These are phyloP conservation scores for Baryphthengus martii DNA, from an alignment of 2,113 vertebrate genomes.

Conservation along the genomic window DNA sequence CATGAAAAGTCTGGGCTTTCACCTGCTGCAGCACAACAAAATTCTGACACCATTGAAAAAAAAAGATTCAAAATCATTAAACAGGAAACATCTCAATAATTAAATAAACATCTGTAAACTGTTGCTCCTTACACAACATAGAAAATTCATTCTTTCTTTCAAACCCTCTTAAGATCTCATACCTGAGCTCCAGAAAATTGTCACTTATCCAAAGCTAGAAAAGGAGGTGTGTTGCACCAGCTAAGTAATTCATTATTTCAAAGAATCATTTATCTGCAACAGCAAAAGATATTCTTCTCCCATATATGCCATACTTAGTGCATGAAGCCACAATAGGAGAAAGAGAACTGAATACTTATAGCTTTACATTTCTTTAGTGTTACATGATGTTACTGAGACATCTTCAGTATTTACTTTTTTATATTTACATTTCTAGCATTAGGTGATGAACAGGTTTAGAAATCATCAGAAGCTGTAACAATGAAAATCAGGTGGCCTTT, in stretches of 20 bases:
- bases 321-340: background rate
- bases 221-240: background rate
- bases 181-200: background rate
- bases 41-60: background rate
- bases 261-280: background rate
- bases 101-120: background rate
- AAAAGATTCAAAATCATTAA: background rate
- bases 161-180: background rate
- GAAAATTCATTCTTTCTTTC: background rate
- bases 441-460: background rate
- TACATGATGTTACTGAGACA: background rate
- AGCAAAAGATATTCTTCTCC: background rate
- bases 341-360: background rate
- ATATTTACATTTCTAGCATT: background rate
- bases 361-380: background rate
- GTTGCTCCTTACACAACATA: background rate
- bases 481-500: background rate
- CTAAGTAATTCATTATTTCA: background rate
- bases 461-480: background rate
- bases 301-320: background rate
- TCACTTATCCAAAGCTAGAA: background rate
- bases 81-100: background rate
- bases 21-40: background rate
- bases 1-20: background rate
- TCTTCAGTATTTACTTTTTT: background rate